A percentile compares a stretch with the other conserved stretches of the same genome.
Conservation (phyloP, 2,797 vertebrate species). For the Novumbra hubbsi region DNA sequence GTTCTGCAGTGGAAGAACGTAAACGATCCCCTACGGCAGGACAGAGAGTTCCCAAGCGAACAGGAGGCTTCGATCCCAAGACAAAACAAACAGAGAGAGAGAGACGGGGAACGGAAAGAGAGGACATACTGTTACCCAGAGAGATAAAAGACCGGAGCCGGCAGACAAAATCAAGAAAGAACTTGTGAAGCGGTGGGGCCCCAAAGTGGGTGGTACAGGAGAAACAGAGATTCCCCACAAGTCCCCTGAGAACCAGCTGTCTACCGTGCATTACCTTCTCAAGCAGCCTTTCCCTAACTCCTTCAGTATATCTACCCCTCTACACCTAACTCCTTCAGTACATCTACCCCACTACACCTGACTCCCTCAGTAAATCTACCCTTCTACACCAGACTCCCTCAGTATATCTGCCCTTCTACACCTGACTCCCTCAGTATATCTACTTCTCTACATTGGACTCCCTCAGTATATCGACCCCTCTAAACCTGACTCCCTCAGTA, state of each 20-base stretch:
- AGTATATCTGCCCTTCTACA: neutral
- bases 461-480: neutral
- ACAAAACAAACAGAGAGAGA: conserved; percentile 14
- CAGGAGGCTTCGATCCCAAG: conserved; percentile 1
- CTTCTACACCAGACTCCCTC: neutral
- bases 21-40: neutral
- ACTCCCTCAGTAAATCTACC: neutral
- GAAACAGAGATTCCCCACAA: neutral
- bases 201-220: neutral
- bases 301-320: neutral
- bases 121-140: neutral
- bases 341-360: neutral
- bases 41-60: neutral
- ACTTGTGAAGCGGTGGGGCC: neutral
- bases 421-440: neutral
- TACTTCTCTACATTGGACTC: neutral
- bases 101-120: neutral
- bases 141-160: neutral
- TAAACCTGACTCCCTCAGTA: neutral
- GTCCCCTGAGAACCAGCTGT: neutral
- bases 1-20: neutral
- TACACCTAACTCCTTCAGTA: neutral
- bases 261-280: conserved; percentile 8
- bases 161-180: neutral
- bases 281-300: neutral